These are phyloP conservation scores for Pachypeltis micranthus DNA, from an alignment of 1,140 invertebrate species.

Conservation along the genomic window DNA sequence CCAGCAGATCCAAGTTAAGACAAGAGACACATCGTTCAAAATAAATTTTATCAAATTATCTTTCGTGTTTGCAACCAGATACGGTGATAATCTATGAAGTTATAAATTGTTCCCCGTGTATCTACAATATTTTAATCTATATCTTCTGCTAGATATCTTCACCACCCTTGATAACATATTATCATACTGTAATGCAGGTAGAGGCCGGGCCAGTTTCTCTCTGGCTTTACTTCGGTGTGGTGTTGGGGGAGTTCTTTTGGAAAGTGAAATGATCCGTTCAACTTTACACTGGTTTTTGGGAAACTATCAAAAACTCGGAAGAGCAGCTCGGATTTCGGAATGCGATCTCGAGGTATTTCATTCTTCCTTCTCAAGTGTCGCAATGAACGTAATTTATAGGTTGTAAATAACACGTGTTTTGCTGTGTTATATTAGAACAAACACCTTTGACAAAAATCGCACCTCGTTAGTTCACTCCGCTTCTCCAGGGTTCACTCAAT, in stretches of 20 bases:
- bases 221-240: slow-evolving; percentile 1
- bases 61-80: slow-evolving; percentile 21
- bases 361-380: too few relatives aligned
- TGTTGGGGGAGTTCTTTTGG: background rate
- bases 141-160: slow-evolving; percentile 24
- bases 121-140: slow-evolving; percentile 25
- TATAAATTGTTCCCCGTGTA: slow-evolving; percentile 23
- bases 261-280: too few relatives aligned
- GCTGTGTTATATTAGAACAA: too few relatives aligned
- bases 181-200: slow-evolving; percentile 22
- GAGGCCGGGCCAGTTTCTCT: slow-evolving; percentile 12
- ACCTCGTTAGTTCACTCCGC: too few relatives aligned
- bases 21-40: slow-evolving; percentile 15
- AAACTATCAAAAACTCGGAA: too few relatives aligned
- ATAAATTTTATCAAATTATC: slow-evolving; percentile 21
- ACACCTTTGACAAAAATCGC: too few relatives aligned
- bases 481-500: too few relatives aligned
- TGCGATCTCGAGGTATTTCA: too few relatives aligned
- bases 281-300: too few relatives aligned
- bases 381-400: too few relatives aligned
- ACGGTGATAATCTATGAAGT: slow-evolving; percentile 23
- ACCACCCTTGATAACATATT: slow-evolving; percentile 22
- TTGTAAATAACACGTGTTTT: too few relatives aligned
- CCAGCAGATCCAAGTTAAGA: background rate
- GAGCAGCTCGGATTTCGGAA: too few relatives aligned